Evolutionary conservation across 2,113 vertebrate genomes (phyloP), one percentile per base, ranked within the genome.

Genomic region (Boleophthalmus pectinirostris): DNA sequence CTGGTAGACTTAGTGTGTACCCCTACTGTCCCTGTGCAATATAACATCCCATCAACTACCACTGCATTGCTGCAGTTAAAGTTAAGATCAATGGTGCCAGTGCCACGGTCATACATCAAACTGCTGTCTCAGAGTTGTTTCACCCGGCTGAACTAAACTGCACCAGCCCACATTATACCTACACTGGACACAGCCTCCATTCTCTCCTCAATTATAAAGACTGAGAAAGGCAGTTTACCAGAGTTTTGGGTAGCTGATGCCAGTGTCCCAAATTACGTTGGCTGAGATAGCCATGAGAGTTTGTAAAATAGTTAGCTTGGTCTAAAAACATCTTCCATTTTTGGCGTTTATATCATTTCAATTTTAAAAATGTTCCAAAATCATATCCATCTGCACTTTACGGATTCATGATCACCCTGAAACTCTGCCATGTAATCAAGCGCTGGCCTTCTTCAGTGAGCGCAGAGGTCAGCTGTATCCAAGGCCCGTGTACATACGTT

Each of bases 61-160:
- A 61, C 78, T 79, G 79, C 81, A 75, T 80, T 77, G 35, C 79
- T 84, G 85, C 84, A 85, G 84, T 84, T 84, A 82, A 82, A 86
- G 85, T 86, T 80, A 82, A 78, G 82, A 83, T 85, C 85, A 84
- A 82, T 85, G 87, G 83, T 77, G 82, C 75, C 70, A 82, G 81
- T 61, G 77, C 79, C 79, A 66, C 11, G 45, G 64, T 74, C 79
- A 79, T 90, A 83, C 66, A 90, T 90, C 85, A 87, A 65, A 25
- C 66, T 23, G 75, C 85, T 88, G 88, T 87, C 85, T 75, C 66
- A 33, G 64, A 85, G 82, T 85, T 82, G 80, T 87, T 88, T 83
- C 85, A 82, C 79, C 77, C 66, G 68, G 69, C 82, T 82, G 84
- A 89, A 84, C 82, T 75, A 81, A 88, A 84, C 83, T 88, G 71